These are phyloP conservation scores for Trogon melanurus DNA, from an alignment of 2,113 vertebrate species.

Conservation along the genomic window DNA sequence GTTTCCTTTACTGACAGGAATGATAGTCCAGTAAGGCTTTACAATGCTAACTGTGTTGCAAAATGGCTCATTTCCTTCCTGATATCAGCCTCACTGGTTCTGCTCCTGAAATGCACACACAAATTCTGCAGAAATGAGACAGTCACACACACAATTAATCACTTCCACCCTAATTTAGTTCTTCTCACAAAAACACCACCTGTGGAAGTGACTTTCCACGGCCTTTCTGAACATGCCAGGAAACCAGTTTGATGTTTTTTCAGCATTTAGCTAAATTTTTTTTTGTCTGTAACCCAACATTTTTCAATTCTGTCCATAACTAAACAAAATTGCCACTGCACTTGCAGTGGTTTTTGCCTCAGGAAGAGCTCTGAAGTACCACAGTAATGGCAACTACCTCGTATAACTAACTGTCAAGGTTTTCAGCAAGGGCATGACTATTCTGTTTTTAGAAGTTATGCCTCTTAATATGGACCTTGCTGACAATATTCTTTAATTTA, in stretches of 20 bases:
- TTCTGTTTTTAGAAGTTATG: background rate
- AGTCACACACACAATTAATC: background rate
- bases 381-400: background rate
- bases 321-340: background rate
- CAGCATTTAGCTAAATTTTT: conserved; percentile 5
- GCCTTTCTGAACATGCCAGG: background rate
- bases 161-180: background rate
- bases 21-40: background rate
- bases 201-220: background rate
- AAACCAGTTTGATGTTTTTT: background rate
- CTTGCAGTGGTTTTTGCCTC: background rate
- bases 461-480: background rate
- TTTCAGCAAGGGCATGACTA: background rate
- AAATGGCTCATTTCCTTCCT: rapidly evolving
- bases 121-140: background rate
- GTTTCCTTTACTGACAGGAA: background rate
- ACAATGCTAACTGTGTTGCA: background rate
- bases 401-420: background rate
- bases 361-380: background rate
- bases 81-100: background rate
- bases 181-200: background rate
- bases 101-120: background rate
- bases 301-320: background rate
- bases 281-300: background rate
- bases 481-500: background rate